Base-by-base conservation (phyloP, 1,140 invertebrate species). In the Stenopsyche tienmushanensis region DNA sequence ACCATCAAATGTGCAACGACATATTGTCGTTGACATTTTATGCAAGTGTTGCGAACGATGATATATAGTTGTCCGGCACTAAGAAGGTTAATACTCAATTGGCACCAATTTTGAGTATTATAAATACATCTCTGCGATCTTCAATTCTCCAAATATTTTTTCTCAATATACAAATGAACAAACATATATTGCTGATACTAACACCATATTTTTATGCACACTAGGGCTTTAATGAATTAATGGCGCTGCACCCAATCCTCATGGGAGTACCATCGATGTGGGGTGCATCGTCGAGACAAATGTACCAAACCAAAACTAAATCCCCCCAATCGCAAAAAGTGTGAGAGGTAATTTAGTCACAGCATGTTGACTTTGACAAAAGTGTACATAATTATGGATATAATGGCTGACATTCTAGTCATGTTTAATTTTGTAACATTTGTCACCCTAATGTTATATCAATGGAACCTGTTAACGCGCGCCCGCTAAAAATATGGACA, bases 271-370 rank as follows among this genome's bases (percentile, higher is more conserved):
- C 9, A 25, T 57, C 1, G 34, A 17, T n/a, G 2, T 23, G 17
- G 57, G 57, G 42, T 2, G n/a, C n/a, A n/a, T n/a, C n/a, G n/a
- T n/a, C n/a, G n/a, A 20, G 44, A 47, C 10, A 5, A 45, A 20
- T 1, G 39, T 29, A 47, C 25, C 10, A 60, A 60, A 60, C 57
- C 57, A 24, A 60, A 60, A 60, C 57, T 60, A 60, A 60, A 47
- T 60, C 57, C 57, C 57, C 57, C 17, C 18, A 18, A 13, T 24
- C 7, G 17, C 5, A 47, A 21, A 47, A 17, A 47, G 24, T 15
- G 42, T 60, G 42, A 60, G 23, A 60, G 41, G 57, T 60, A 60
- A 60, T 60, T 60, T 60, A 41, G 57, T 60, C 57, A 60, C 57
- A 60, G 57, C 42, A 60, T 60, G 57, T 60, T 60, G 57, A 60